Conservation (phyloP, 1,140 invertebrate species). For the Drosophila nebulosa region DNA sequence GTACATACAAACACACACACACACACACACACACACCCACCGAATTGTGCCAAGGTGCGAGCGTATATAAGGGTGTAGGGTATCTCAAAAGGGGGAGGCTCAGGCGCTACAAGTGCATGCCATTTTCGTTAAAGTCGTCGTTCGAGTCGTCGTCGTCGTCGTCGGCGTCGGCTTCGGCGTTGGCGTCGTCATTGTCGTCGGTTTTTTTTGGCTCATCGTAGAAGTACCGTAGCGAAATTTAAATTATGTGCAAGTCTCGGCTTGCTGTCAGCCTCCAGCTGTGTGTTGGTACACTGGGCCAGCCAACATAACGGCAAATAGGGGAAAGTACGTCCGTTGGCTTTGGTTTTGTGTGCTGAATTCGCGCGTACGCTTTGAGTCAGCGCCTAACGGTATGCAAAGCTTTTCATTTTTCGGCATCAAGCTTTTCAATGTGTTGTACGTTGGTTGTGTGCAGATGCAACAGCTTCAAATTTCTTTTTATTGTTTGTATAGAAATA, state of each 20-base stretch:
- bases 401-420: slow-evolving; percentile 33
- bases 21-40: too few relatives aligned
- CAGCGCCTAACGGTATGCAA: slow-evolving; percentile 35
- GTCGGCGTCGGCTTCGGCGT: not conserved
- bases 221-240: slow-evolving; percentile 27
- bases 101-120: slow-evolving; percentile 66
- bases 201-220: not conserved
- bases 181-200: not conserved
- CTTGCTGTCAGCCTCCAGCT: slow-evolving; percentile 2
- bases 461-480: slow-evolving; percentile 29
- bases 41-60: slow-evolving; percentile 26
- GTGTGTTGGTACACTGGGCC: not conserved
- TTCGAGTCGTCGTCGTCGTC: not conserved
- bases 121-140: not conserved
- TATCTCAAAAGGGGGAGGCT: not conserved
- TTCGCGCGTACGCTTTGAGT: not conserved
- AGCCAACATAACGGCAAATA: not conserved
- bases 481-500: slow-evolving; percentile 2
- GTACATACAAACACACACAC: too few relatives aligned
- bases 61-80: not conserved
- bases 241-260: slow-evolving; percentile 20
- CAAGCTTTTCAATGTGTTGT: slow-evolving; percentile 17
- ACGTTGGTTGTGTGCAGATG: slow-evolving; percentile 17
- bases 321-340: not conserved
- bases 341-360: slow-evolving; percentile 6